Evolutionary conservation across 2,888 invertebrate genomes (phyloP), one percentile per base, ranked within the genome.

Genomic region (Scrobipalpa atriplicella): DNA sequence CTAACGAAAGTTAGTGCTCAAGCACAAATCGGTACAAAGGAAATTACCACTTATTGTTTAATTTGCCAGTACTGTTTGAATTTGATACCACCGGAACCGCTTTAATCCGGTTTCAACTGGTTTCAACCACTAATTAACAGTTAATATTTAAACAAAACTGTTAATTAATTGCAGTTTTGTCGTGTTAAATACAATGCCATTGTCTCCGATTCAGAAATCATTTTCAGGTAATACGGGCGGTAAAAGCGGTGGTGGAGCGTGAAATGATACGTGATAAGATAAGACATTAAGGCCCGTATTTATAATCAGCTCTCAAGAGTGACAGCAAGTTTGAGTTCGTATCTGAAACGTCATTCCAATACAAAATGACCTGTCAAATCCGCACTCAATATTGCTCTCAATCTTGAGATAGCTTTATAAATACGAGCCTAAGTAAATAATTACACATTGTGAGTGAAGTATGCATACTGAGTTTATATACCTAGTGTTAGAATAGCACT

Each of bases 111-210:
- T 67, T 36, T 38, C 54, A 41, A 29, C 58, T 56, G 58, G 62
- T 67, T 36, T 38, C 54, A 41, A 29, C 66, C 72, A 66, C 71
- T 74, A 74, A 79, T 81, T 76, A 75, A 68, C 67, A 66, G 72
- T 69, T 76, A 74, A 77, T 74, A 75, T 74, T 76, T 73, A 62
- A 67, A 74, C 79, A 75, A 81, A 73, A 73, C 72, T 73, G 67
- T 68, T 74, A 75, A 79, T 80, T 78, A 79, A 80, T 82, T 76
- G 76, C 75, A 75, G 74, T 75, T 75, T 73, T 72, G 72, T 73
- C 71, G 71, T 72, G 71, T 74, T 75, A 70, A 75, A 75, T 68
- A 71, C 72, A 71, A 72, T 72, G 71, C 66, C 60, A 64, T 64
- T 67, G 64, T 67, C 64, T 64, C 64, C 51, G 69, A 70, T 72